Evolutionary conservation across 2,797 vertebrate species (phyloP).

Genomic region (Pseudomugil tenellus): DNA sequence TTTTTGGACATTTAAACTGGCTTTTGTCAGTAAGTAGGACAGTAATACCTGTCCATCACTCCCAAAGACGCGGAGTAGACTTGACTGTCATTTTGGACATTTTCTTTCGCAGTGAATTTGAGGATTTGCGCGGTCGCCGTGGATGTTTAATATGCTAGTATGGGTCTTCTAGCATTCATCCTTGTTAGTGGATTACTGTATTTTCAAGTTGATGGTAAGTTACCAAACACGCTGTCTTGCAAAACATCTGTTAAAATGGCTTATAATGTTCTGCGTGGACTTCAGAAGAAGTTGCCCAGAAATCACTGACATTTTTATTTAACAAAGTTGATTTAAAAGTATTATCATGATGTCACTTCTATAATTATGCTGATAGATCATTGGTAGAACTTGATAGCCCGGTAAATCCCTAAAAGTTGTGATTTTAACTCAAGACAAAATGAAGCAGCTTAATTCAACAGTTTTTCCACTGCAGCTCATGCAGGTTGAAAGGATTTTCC

Average conservation of each 20-base stretch:
- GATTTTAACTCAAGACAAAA: not conserved
- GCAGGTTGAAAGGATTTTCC: slow-evolving; percentile 8
- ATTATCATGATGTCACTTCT: not conserved
- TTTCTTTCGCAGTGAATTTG: slow-evolving; percentile 55
- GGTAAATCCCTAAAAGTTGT: not conserved
- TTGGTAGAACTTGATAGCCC: not conserved
- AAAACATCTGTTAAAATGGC: slow-evolving; percentile 13
- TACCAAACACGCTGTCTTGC: slow-evolving; percentile 12
- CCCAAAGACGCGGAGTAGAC: slow-evolving; percentile 47
- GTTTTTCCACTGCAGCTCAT: slow-evolving; percentile 4
- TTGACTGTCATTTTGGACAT: slow-evolving; percentile 52
- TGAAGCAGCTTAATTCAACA: slow-evolving; percentile 20
- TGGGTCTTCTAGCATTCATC: slow-evolving; percentile 93
- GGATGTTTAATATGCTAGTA: slow-evolving; percentile 96
- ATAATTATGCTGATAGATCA: no score
- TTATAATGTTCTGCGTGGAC: not conserved
- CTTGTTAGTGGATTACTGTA: slow-evolving; percentile 93
- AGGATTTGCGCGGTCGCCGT: slow-evolving; percentile 84
- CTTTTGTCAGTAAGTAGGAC: slow-evolving; percentile 79
- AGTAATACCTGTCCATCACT: slow-evolving; percentile 77
- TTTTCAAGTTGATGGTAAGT: slow-evolving; percentile 93
- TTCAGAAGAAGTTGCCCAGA: not conserved
- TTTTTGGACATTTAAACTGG: slow-evolving; percentile 78
- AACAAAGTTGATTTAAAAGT: not conserved
- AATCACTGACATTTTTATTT: not conserved